These are phyloP conservation scores for Sternarchorhynchus goeldii DNA, from an alignment of 2,797 vertebrate genomes.

Conservation along the genomic window DNA sequence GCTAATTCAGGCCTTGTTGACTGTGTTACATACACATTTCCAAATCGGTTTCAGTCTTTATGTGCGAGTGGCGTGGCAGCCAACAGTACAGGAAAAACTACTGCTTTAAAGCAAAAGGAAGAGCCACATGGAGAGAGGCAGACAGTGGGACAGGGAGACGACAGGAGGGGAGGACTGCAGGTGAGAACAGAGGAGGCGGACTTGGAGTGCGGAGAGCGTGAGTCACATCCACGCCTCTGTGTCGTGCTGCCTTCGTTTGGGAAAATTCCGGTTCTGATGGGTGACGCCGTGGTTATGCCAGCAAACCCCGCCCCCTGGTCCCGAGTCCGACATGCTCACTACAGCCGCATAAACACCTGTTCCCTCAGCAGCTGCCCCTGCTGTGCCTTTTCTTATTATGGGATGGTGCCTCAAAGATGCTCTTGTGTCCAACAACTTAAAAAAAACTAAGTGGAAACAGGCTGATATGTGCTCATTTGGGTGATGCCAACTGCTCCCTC, in stretches of 20 bases:
- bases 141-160: neutral
- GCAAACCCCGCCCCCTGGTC: slow-evolving; percentile 4
- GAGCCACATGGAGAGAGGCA: neutral
- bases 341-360: slow-evolving; percentile 51
- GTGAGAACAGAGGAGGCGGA: slow-evolving; percentile 24
- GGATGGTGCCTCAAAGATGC: no score
- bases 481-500: no score
- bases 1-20: no score
- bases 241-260: slow-evolving; percentile 4
- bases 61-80: no score
- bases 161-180: slow-evolving; percentile 20
- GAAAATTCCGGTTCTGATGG: slow-evolving; percentile 22
- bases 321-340: slow-evolving; percentile 29
- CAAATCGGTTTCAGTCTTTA: neutral
- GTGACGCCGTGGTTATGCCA: slow-evolving; percentile 1
- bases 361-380: slow-evolving; percentile 9
- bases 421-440: no score
- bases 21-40: neutral
- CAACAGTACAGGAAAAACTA: no score
- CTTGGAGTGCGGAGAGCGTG: slow-evolving; percentile 6
- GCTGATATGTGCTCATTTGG: no score
- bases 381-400: neutral
- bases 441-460: no score
- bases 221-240: slow-evolving; percentile 33
- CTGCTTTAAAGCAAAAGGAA: no score